Base-by-base conservation (phyloP, 1,140 invertebrate species). In the Pemphigus obesinymphae region DNA sequence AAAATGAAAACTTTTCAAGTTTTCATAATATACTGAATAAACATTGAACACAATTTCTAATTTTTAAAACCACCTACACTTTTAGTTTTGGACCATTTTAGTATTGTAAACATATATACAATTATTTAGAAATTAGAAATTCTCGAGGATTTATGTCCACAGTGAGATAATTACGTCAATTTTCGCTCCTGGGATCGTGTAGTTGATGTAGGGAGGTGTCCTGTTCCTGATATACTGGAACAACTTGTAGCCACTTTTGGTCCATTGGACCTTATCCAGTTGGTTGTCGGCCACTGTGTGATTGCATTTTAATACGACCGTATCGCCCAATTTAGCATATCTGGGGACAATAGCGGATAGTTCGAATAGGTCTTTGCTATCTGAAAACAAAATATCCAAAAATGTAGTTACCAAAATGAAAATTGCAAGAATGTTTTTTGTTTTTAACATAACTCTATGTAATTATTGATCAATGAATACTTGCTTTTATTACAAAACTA, bases 211-310 rank as follows among this genome's bases (percentile, higher is more conserved):
- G 23, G 93, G 93, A 81, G 93, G 92, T 84, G 89, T 91, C 82
- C 93, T 89, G 81, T 92, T 92, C 83, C 90, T 91, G 85, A 94
- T 91, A 87, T 92, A 95, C 87, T 93, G 91, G 85, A 94, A 92
- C 87, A 95, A 92, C 87, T 93, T 94, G 85, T 89, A 90, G 85
- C 90, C 90, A 84, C 90, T 90, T 85, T 92, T 92, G 78, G 91
- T 88, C 91, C 93, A 95, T 86, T 93, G 92, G 83, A 90, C 88
- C 84, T 89, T 89, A 85, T 88, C 87, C 53, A 89, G 84, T 82
- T 86, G 84, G 58, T 85, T 86, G 10, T 87, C 85, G 63, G 86
- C 76, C 53, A 89, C 87, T 82, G 83, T 88, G 84, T 90, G 88
- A 82, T 88, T 87, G 85, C 89, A 89, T 83, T 84, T 84, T 58